Evolutionary conservation across 2,113 vertebrate genomes (phyloP).

Genomic region (Seriola rivoliana): DNA sequence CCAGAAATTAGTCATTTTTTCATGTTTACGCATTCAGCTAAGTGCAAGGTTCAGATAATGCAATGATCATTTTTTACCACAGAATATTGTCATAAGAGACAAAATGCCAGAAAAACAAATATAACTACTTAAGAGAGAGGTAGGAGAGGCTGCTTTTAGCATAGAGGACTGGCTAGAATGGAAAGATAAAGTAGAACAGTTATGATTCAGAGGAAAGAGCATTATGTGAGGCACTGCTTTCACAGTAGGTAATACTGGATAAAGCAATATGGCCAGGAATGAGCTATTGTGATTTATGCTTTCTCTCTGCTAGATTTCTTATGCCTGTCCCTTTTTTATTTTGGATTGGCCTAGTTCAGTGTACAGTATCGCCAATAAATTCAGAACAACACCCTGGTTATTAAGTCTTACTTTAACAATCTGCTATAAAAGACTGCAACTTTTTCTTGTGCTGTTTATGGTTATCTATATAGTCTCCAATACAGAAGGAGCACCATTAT

Average conservation of each 20-base stretch:
- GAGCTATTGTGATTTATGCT: background rate
- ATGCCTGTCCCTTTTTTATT: background rate
- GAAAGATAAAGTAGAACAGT: background rate
- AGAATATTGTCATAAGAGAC: background rate
- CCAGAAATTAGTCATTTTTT: background rate
- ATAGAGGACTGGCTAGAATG: background rate
- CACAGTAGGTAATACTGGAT: background rate
- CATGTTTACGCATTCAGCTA: background rate
- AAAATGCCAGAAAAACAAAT: background rate
- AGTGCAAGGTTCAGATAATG: background rate
- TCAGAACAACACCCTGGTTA: background rate
- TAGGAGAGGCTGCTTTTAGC: background rate
- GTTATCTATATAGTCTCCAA: background rate
- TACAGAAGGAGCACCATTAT: background rate
- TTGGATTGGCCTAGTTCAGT: background rate
- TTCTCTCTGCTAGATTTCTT: background rate
- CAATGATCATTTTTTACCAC: background rate
- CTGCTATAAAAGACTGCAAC: background rate
- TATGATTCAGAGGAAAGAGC: background rate
- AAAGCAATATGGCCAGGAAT: background rate
- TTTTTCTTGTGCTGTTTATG: background rate
- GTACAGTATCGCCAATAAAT: background rate
- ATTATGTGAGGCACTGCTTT: constrained; percentile 1
- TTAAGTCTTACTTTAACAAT: background rate
- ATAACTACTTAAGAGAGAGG: background rate